A percentile compares a stretch with the other conserved stretches of the same genome.
Conservation (phyloP, 2,113 vertebrate genomes). For the Macaca nemestrina region DNA sequence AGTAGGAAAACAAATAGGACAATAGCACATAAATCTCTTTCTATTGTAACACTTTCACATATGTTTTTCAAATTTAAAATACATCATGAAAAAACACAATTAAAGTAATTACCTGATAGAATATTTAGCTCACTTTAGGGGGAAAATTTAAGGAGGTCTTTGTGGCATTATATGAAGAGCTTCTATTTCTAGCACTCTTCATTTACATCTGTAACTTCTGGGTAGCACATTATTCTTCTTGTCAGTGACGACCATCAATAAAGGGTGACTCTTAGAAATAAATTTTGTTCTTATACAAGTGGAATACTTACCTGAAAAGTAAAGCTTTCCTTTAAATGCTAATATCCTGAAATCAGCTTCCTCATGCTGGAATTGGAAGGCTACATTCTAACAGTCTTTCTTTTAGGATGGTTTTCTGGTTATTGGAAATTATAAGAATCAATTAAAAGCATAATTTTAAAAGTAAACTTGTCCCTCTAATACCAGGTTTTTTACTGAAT, state of each 20-base stretch:
- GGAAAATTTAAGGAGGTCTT: not conserved
- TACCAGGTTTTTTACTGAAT: not conserved
- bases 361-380: not conserved
- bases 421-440: not conserved
- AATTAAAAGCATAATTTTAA: not conserved
- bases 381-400: not conserved
- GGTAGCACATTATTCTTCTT: slow-evolving; percentile 31
- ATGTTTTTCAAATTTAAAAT: slow-evolving; percentile 50
- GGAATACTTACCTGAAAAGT: slow-evolving; percentile 45
- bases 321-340: slow-evolving; percentile 32
- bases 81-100: not conserved
- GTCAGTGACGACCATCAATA: slow-evolving; percentile 6
- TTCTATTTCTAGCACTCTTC: not conserved
- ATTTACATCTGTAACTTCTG: slow-evolving; percentile 26
- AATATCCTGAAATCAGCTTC: slow-evolving; percentile 32
- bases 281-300: slow-evolving; percentile 49
- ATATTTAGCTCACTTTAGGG: not conserved
- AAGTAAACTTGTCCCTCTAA: not conserved
- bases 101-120: not conserved
- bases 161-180: not conserved
- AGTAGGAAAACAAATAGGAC: not conserved
- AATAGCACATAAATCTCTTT: not conserved
- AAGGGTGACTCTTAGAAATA: not conserved
- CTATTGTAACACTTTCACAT: not conserved
- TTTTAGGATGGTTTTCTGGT: not conserved